These are phyloP conservation scores for Gallirallus australis DNA, from an alignment of 2,797 vertebrate species.

Conservation along the genomic window DNA sequence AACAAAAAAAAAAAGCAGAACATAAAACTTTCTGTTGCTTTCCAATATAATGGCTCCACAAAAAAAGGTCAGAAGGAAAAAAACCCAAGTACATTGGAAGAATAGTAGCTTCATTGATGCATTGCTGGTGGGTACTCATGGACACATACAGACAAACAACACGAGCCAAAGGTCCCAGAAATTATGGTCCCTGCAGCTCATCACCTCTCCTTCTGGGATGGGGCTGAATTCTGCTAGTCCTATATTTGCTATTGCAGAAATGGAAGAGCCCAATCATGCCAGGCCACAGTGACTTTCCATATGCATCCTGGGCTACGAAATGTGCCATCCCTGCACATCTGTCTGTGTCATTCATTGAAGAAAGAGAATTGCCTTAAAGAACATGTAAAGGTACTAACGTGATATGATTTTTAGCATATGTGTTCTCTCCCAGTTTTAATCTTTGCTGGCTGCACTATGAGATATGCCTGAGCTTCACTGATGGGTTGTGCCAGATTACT, in stretches of 20 bases:
- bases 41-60: background rate
- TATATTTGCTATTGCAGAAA: background rate
- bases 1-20: background rate
- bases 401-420: background rate
- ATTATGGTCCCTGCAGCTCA: background rate
- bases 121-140: background rate
- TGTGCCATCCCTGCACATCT: background rate
- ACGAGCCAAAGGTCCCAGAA: background rate
- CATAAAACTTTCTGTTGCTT: background rate
- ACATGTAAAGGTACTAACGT: background rate
- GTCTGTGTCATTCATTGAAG: background rate
- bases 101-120: background rate
- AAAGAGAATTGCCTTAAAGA: background rate
- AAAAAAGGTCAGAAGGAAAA: background rate
- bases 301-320: background rate
- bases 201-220: background rate
- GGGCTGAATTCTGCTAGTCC: background rate
- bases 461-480: accelerated
- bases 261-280: background rate
- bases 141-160: background rate
- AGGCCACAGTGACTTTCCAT: background rate
- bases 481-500: background rate
- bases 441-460: background rate
- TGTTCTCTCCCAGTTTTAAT: background rate
- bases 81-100: background rate